These are phyloP conservation scores for Tolypeutes matacus DNA, from an alignment of 2,797 vertebrate species.

Conservation along the genomic window DNA sequence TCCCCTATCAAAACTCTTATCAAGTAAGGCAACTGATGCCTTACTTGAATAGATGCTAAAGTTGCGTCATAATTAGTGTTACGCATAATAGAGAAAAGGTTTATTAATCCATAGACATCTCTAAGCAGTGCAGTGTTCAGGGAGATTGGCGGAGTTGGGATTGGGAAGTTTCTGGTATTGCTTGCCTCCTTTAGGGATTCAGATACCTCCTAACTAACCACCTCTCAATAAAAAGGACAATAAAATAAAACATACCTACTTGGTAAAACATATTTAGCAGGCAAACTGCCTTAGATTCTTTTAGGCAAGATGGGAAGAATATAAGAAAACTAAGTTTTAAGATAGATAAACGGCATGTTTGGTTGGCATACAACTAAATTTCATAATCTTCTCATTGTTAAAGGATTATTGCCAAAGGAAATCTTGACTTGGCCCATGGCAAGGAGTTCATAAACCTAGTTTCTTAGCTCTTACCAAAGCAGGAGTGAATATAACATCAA, in stretches of 20 bases:
- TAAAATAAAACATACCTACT: neutral
- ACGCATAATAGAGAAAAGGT: neutral
- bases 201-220: neutral
- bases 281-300: neutral
- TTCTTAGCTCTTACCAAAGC: neutral
- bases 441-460: neutral
- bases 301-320: neutral
- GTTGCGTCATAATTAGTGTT: neutral
- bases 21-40: neutral
- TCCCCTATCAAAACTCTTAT: neutral
- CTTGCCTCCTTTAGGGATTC: neutral
- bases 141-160: neutral
- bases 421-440: neutral
- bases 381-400: neutral
- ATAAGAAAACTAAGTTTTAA: neutral
- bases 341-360: neutral
- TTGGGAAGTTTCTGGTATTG: neutral
- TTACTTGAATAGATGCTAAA: neutral
- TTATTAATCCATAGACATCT: neutral
- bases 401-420: neutral
- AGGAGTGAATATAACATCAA: neutral
- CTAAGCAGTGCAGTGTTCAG: neutral
- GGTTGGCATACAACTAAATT: fast-evolving
- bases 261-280: neutral
- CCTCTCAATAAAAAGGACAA: neutral